These are phyloP conservation scores for Buteo buteo DNA, from an alignment of 2,113 vertebrate species.

Conservation along the genomic window DNA sequence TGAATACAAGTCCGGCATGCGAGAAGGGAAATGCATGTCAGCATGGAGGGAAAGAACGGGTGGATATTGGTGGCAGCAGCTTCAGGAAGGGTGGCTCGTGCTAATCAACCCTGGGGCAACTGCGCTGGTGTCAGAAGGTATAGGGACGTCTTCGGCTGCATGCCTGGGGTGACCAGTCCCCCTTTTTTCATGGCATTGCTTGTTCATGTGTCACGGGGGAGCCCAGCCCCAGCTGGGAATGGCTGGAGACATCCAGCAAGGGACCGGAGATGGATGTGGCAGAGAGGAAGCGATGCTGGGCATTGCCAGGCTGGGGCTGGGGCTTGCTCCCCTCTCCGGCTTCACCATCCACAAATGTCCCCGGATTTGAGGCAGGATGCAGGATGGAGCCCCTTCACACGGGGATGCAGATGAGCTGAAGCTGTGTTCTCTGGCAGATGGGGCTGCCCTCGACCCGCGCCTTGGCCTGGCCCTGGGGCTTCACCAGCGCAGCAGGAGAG, in stretches of 20 bases:
- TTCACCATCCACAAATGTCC: neutral
- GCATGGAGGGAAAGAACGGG: neutral
- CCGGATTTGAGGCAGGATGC: neutral
- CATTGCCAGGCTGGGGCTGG: neutral
- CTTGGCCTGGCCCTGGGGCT: neutral
- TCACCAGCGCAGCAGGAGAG: accelerated
- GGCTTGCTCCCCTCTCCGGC: neutral
- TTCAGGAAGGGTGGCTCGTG: neutral
- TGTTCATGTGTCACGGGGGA: accelerated
- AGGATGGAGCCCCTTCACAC: neutral
- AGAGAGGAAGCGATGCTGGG: neutral
- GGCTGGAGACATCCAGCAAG: neutral
- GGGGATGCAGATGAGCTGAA: accelerated
- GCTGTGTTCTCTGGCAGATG: accelerated
- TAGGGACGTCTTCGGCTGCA: accelerated
- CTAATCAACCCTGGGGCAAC: neutral
- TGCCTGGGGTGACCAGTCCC: neutral
- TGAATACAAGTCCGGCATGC: accelerated
- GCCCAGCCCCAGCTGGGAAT: neutral
- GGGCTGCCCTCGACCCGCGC: neutral
- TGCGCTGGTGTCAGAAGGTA: accelerated
- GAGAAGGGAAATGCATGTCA: neutral
- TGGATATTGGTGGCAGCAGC: neutral
- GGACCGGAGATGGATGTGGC: neutral
- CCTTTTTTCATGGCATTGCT: neutral